phyloP scores from a whole-genome alignment of 2,888 invertebrate species.

The Athrips mouffetella region DNA sequence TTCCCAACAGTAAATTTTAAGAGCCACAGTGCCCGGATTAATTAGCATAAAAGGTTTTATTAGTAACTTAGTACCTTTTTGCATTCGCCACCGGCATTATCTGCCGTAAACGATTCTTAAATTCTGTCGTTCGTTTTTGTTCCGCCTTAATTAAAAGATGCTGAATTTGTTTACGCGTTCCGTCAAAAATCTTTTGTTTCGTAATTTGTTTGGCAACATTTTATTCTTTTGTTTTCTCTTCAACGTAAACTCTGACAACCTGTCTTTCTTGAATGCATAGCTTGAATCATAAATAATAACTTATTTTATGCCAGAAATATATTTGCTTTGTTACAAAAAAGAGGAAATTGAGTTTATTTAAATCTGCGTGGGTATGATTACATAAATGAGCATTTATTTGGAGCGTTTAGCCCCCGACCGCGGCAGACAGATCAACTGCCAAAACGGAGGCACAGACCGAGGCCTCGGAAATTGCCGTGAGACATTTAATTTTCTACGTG shows the following conservation, averaged over 20 bases:
- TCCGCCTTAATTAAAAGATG: too few species aligned
- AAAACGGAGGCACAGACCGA: slow-evolving; percentile 53
- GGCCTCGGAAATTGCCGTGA: slow-evolving; percentile 67
- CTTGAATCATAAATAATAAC: too few species aligned
- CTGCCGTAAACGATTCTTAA: neutral
- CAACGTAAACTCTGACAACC: too few species aligned
- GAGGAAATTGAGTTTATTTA: too few species aligned
- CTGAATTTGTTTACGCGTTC: too few species aligned
- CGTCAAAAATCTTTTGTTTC: too few species aligned
- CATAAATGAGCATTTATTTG: slow-evolving; percentile 30
- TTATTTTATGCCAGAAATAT: too few species aligned
- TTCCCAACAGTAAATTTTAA: slow-evolving; percentile 25
- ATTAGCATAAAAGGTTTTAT: slow-evolving; percentile 26
- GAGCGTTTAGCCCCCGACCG: slow-evolving; percentile 30
- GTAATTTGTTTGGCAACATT: too few species aligned
- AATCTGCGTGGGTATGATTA: too few species aligned
- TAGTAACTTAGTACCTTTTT: slow-evolving; percentile 7
- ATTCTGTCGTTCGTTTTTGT: neutral
- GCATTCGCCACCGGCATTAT: neutral
- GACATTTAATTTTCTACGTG: slow-evolving; percentile 79
- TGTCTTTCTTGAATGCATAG: too few species aligned
- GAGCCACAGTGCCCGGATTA: slow-evolving; percentile 23
- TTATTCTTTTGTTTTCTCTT: too few species aligned
- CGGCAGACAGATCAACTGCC: slow-evolving; percentile 65
- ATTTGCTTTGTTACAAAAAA: too few species aligned